Conservation (phyloP, 2,113 vertebrate genomes). For the Emberiza fucata region DNA sequence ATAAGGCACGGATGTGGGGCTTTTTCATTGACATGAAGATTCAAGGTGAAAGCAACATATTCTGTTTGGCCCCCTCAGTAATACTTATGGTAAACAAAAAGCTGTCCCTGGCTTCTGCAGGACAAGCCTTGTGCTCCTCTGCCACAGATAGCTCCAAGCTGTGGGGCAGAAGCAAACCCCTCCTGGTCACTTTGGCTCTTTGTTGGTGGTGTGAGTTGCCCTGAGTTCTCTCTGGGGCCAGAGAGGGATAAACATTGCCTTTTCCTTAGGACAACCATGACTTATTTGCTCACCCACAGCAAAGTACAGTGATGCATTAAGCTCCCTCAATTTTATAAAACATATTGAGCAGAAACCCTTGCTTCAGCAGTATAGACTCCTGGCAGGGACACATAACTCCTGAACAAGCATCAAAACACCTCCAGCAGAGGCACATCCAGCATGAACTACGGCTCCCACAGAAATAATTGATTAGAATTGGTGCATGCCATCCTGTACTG, state of each 20-base stretch:
- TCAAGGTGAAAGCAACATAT: background rate
- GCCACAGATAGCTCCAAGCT: background rate
- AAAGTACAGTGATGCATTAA: background rate
- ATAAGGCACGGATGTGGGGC: background rate
- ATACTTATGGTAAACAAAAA: background rate
- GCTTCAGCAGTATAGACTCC: background rate
- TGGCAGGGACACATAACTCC: background rate
- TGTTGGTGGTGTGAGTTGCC: background rate
- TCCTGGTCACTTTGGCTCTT: background rate
- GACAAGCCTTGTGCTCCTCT: background rate
- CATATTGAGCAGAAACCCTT: background rate
- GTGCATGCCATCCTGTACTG: background rate
- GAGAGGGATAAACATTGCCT: background rate
- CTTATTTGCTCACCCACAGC: background rate
- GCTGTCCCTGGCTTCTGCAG: background rate
- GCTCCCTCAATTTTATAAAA: background rate
- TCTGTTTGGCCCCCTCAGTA: rapidly evolving
- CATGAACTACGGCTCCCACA: background rate
- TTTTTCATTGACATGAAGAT: background rate
- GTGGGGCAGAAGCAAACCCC: background rate
- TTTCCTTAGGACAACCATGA: rapidly evolving
- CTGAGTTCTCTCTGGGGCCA: background rate
- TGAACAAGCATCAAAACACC: background rate
- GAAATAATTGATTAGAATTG: background rate
- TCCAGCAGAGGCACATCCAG: background rate